Conservation (phyloP, 2,113 vertebrate genomes). For the Serinus canaria region DNA sequence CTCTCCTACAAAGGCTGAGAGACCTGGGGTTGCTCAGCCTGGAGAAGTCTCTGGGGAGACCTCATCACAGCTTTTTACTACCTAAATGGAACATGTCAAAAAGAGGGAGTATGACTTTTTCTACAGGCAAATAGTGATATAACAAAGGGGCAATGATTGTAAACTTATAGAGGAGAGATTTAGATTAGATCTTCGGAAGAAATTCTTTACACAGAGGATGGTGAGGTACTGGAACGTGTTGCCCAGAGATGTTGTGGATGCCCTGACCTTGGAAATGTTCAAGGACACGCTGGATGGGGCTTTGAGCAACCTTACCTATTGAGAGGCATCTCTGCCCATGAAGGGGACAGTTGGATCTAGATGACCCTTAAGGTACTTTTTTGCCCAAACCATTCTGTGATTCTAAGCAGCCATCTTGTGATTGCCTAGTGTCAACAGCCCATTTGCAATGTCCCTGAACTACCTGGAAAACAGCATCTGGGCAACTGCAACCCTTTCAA, state of each 20-base stretch:
- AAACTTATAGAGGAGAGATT: not conserved
- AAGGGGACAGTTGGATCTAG: not conserved
- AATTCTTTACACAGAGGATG: not conserved
- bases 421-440: not conserved
- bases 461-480: not conserved
- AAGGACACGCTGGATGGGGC: accelerated
- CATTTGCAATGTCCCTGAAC: accelerated
- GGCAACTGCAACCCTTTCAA: not conserved
- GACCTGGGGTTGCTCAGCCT: not conserved
- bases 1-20: not conserved
- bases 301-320: not conserved
- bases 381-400: not conserved
- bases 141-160: not conserved
- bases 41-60: not conserved
- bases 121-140: not conserved
- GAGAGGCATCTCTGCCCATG: not conserved
- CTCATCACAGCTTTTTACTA: not conserved
- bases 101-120: not conserved
- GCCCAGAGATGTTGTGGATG: not conserved
- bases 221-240: not conserved
- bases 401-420: not conserved
- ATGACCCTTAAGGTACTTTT: not conserved
- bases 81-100: not conserved
- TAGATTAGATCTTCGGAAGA: not conserved
- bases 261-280: not conserved